A percentile compares a stretch with the other conserved stretches of the same genome.
Conservation (phyloP, 1,140 invertebrate species). For the Zaprionus davidi region DNA sequence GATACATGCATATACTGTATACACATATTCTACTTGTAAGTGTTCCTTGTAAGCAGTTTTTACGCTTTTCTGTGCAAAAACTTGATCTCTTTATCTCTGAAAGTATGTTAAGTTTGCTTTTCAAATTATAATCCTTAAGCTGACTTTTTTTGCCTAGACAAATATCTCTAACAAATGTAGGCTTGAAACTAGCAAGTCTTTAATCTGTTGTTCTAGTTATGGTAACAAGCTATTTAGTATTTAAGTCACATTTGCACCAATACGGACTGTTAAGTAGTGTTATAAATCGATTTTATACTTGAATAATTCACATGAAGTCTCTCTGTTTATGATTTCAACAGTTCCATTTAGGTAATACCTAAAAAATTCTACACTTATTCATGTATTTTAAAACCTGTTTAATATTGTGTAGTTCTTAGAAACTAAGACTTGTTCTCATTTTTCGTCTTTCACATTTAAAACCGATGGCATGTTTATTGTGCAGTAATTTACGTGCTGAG, state of each 20-base stretch:
- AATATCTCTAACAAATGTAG: not conserved
- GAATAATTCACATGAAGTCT: no score
- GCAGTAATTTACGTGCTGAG: not conserved
- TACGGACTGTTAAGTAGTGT: no score
- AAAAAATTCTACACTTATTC: not conserved
- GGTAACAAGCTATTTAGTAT: no score
- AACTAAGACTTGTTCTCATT: not conserved
- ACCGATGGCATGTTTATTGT: not conserved
- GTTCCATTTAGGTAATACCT: not conserved
- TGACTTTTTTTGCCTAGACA: not conserved
- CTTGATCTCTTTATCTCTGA: not conserved
- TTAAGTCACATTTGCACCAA: no score
- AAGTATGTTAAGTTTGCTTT: not conserved
- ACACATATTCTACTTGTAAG: not conserved
- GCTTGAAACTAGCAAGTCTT: not conserved
- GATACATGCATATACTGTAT: not conserved
- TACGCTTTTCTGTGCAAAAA: not conserved
- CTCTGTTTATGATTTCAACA: not conserved
- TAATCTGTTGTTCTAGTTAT: not conserved
- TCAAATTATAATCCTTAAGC: not conserved
- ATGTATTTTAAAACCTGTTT: not conserved
- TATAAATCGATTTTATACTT: no score
- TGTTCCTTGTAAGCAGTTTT: not conserved
- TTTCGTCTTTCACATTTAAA: not conserved
- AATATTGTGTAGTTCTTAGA: not conserved